Base-by-base conservation (phyloP, 2,113 vertebrate species). In the Australoheros scitulus region DNA sequence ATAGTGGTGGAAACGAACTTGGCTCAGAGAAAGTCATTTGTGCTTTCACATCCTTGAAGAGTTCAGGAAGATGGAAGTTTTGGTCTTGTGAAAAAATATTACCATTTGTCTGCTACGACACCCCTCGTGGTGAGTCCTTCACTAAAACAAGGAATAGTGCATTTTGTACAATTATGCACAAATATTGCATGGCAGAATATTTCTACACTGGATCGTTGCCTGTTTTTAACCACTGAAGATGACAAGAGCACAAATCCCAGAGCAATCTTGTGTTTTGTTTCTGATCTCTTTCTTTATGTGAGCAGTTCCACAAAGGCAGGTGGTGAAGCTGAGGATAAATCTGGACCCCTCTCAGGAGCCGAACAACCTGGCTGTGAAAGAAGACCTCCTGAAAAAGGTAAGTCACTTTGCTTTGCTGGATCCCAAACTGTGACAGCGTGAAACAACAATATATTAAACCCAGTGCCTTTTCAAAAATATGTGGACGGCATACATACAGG, bases 1-100 rank as follows among this genome's bases (percentile, higher is more conserved):
- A 22, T 4, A 1, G 2, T 5, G 10, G 3, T 22, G 3, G 1
- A 22, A 57, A 11, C 55, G 9, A 0, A 11, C 5, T 57, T 11
- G 3, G 9, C 55, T 22, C n/a, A 57, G 8, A 7, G 20, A 57
- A 1, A 22, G n/a, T 57, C 9, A 57, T 7, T 11, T 57, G 55
- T 57, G 55, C 9, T 3, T 5, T 2, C 22, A 1, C 55, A 57
- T 11, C 20, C 10, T 8, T 22, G 52, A 3, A 8, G 8, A 20
- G 18, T 1, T 57, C 10, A 11, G 55, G 55, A 22, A 2, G 9
- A 11, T 57, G 55, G 55, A 57, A 11, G 1, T 57, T 57, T 22
- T 22, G 3, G 8, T 1, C 55, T 11, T 57, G 55, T 57, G 2
- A 11, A 22, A 22, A 3, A 22, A 5, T 1, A 5, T 57, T 57